Percentiles rank a stretch among this genome's conserved stretches.
Evolutionary conservation across 2,797 vertebrate genomes (phyloP).

Genomic region (Amazonetta brasiliensis): DNA sequence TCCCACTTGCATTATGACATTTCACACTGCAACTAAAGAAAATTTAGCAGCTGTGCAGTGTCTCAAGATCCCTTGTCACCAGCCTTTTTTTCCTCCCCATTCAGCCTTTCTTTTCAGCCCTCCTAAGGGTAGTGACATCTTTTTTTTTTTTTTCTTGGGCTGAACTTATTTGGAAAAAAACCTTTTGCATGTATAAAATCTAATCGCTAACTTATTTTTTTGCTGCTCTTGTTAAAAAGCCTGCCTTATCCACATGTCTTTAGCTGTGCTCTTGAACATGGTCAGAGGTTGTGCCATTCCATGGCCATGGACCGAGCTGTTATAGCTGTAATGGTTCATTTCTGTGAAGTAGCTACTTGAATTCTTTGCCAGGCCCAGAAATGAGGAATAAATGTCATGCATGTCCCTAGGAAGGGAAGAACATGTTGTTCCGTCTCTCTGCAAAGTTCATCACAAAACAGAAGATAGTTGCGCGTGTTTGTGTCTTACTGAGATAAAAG

Average conservation of each 20-base stretch:
- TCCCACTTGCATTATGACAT: neutral
- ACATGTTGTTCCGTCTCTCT: neutral
- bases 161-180: neutral
- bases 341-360: neutral
- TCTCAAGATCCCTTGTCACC: neutral
- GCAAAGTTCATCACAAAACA: neutral
- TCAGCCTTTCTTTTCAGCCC: neutral
- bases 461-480: neutral
- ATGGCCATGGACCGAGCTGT: neutral
- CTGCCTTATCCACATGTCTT: neutral
- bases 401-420: neutral
- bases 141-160: neutral
- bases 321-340: neutral
- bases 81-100: neutral
- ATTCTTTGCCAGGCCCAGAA: neutral
- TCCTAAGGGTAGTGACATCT: neutral
- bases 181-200: neutral
- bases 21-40: slow-evolving; percentile 14
- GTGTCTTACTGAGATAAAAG: neutral
- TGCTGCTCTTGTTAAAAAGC: neutral
- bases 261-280: neutral
- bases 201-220: neutral
- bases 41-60: neutral
- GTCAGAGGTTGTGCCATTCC: neutral
- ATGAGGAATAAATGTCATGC: neutral